Conservation (phyloP, 2,113 vertebrate genomes). For the Chaenocephalus aceratus region DNA sequence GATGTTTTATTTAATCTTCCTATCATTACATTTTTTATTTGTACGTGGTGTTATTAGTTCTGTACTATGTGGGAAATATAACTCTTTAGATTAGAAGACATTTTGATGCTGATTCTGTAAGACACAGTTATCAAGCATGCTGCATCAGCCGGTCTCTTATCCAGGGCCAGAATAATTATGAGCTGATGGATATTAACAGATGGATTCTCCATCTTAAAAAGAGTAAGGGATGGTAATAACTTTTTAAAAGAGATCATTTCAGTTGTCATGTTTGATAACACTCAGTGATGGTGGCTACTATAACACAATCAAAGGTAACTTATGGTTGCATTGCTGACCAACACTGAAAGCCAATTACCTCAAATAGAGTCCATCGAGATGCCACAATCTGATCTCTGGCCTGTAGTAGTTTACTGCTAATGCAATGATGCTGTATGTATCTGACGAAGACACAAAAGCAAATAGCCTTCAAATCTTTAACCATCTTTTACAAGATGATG, state of each 20-base stretch:
- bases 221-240: background rate
- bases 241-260: background rate
- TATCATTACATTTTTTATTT: background rate
- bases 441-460: background rate
- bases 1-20: background rate
- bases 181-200: background rate
- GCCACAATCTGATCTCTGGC: background rate
- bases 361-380: background rate
- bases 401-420: background rate
- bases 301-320: background rate
- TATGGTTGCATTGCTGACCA: background rate
- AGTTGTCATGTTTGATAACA: conserved; percentile 1
- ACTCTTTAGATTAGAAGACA: background rate
- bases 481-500: background rate
- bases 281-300: background rate
- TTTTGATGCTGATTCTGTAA: background rate
- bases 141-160: background rate
- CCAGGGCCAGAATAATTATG: background rate
- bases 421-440: background rate
- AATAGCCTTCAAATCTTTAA: background rate
- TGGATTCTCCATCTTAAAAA: background rate
- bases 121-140: background rate
- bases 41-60: background rate
- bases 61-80: too few relatives aligned
- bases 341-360: background rate